Evolutionary conservation across 2,888 invertebrate species (phyloP), one percentile per base, ranked within the genome.

Genomic region (Eudemis profundana): DNA sequence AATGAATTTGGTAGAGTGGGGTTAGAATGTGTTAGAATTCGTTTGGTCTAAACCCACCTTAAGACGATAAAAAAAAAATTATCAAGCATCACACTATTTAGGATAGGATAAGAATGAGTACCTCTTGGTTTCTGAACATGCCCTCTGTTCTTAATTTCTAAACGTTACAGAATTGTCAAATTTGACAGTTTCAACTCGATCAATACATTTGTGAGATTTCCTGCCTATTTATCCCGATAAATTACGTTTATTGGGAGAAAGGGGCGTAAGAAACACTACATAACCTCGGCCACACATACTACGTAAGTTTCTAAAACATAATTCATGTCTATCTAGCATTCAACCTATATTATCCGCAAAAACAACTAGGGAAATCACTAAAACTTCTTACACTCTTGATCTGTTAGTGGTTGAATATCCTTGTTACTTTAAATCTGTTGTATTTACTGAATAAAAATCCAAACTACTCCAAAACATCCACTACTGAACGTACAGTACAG

Each of bases 151-250:
- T 4, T 7, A 8, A 56, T 64, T 65, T 53, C 29, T 17, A 40
- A 53, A 65, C 65, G 40, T 4, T 1, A 23, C 5, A 1, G 3
- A 4, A 0, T 10, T 60, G 65, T 65, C 65, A 49, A 14, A 3
- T 46, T 50, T 73, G 71, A 72, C 70, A 71, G 68, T 69, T 70
- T 19, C 21, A 17, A 33, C 61, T 29, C 67, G 72, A 72, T 74
- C 73, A 75, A 72, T 71, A 60, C 59, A 64, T 60, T 68, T 56
- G 42, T 27, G 27, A 61, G 68, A 38, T 59, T 50, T 61, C 56
- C 59, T 67, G 46, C 29, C 51, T 64, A 49, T 59, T 57, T 65
- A 54, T 65, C 40, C 51, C 23, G 21, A 21, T 60, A 65, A 60
- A 60, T 29, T 60, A 29, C 36, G 51, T 60, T 60, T 51, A 36